Evolutionary conservation across 2,113 vertebrate genomes (phyloP).

Genomic region (Picathartes gymnocephalus): DNA sequence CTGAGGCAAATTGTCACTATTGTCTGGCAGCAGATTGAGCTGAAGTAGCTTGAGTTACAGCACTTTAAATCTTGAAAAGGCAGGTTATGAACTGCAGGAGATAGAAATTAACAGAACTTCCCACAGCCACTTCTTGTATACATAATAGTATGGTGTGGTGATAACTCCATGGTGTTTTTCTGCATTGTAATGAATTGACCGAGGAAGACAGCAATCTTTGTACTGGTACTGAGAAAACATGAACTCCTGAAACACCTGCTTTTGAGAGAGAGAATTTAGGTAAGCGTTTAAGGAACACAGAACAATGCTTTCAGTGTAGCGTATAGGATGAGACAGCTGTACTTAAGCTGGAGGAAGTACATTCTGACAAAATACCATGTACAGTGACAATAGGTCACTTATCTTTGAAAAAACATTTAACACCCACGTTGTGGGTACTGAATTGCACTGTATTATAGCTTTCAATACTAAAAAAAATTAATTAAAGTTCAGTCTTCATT

Average conservation of each 20-base stretch:
- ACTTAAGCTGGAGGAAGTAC: neutral
- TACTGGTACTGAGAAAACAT: neutral
- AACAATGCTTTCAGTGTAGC: neutral
- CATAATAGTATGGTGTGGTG: neutral
- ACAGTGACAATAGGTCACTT: neutral
- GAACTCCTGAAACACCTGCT: neutral
- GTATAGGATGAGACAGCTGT: neutral
- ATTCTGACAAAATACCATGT: neutral
- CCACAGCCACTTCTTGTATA: neutral
- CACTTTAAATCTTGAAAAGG: constrained; percentile 54
- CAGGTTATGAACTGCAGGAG: constrained; percentile 31
- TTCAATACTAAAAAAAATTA: neutral
- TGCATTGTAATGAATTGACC: constrained; percentile 5
- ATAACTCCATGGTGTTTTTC: constrained; percentile 4
- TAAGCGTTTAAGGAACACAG: neutral
- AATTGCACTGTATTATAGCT: neutral
- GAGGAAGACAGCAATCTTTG: neutral
- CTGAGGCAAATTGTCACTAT: constrained; percentile 44
- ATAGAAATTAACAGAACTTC: constrained; percentile 13
- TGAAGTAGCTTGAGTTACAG: constrained; percentile 32
- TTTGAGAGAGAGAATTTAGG: neutral
- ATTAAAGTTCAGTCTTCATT: neutral
- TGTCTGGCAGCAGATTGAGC: constrained; percentile 38
- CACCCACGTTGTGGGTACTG: neutral
- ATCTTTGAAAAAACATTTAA: neutral